Conservation (phyloP, 92 coral and sea anemone species). For the Bergia puertoricense region DNA sequence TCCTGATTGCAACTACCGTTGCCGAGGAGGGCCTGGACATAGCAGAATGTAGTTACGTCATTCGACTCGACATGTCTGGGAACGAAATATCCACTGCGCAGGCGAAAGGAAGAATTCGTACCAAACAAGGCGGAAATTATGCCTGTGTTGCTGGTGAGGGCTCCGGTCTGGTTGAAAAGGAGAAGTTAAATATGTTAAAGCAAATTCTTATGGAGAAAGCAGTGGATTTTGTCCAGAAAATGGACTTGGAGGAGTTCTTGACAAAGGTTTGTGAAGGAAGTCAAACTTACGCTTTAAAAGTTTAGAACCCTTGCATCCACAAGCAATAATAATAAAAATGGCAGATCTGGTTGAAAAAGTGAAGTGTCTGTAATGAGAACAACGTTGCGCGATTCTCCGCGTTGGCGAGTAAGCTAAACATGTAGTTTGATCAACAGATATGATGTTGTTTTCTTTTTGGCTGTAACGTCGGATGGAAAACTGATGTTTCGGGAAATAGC, state of each 20-base stretch:
- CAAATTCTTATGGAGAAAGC: constrained; percentile 41
- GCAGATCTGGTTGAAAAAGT: no score
- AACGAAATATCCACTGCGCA: constrained; percentile 76
- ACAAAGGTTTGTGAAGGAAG: constrained; percentile 20
- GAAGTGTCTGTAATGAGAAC: no score
- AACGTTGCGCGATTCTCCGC: no score
- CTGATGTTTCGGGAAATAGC: no score
- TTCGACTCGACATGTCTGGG: constrained; percentile 54
- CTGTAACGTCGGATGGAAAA: no score
- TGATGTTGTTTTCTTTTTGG: no score
- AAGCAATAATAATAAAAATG: background rate
- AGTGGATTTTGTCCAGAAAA: background rate
- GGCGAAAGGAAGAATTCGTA: constrained; percentile 46
- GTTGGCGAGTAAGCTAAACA: no score
- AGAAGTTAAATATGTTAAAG: constrained; percentile 37
- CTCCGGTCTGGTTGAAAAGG: constrained; percentile 13
- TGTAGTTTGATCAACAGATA: no score
- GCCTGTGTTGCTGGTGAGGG: constrained; percentile 16
- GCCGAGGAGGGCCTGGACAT: constrained; percentile 71
- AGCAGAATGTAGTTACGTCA: constrained; percentile 48
- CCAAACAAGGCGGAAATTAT: background rate
- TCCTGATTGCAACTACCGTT: constrained; percentile 90
- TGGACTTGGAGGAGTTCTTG: constrained; percentile 6
- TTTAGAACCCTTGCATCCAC: background rate
- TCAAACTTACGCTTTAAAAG: background rate